Base-by-base conservation (phyloP, 2,113 vertebrate species). In the Climacteris rufus region DNA sequence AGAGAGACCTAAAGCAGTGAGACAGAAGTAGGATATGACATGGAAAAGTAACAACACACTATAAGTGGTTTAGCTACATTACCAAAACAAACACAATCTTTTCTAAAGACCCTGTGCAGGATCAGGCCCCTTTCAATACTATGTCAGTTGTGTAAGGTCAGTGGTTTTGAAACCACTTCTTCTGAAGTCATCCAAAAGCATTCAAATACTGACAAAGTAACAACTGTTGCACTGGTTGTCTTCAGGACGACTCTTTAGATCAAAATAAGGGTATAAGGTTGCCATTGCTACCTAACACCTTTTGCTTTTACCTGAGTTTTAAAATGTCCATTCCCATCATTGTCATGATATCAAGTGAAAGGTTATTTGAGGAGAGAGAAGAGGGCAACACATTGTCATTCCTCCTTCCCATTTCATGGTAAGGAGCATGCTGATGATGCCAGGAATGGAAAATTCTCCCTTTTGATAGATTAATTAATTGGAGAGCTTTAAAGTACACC, bases 121-220 rank as follows among this genome's bases (percentile, higher is more conserved):
- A 77, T 10, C 0, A 0, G 25, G 30, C 5, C n/a, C 50, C 39
- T 56, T 15, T 30, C 50, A 85, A 10, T 53, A 75, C 37, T 1
- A 25, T 3, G 2, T 19, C 27, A 83, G 13, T 11, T 25, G 7
- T 77, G n/a, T 18, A 56, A 94, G 33, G 75, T 25, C 40, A 30
- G 18, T 60, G 27, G 1, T 33, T 80, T 44, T 56, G 53, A 65
- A 87, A 56, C 5, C 10, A 39, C 37, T 68, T 59, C 7, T 45
- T 66, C 30, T 39, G 17, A 71, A 79, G 39, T 25, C 16, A 69
- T 35, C 20, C n/a, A 50, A 87, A 92, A 13, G 6, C 61, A 69
- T 35, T 6, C 42, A 61, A 87, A 85, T 42, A 40, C 13, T 57
- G 50, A 25, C 25, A 50, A 50, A 61, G 10, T 40, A 64, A 31